Percentiles rank a stretch among this genome's conserved stretches.
phyloP scores from a whole-genome alignment of 2,797 vertebrate species.

The Enteromius unitaeniatus region DNA sequence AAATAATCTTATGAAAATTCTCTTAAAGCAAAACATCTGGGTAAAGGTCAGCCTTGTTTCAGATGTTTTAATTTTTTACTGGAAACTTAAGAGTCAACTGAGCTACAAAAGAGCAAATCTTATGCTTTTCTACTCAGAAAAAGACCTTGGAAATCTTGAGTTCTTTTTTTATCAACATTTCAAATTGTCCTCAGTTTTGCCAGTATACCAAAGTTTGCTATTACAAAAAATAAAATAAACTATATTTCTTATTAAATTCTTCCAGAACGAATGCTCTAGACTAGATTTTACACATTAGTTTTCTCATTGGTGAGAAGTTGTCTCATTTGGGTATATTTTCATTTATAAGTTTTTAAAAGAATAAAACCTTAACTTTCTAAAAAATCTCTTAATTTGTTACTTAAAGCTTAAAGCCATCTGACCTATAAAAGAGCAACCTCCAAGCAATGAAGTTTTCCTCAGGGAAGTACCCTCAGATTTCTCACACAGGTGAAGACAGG shows the following conservation, averaged over 20 bases:
- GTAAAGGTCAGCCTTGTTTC: background rate
- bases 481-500: constrained; percentile 34
- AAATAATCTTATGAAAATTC: background rate
- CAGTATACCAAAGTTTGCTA: background rate
- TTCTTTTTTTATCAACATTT: background rate
- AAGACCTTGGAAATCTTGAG: background rate
- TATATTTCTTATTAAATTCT: background rate
- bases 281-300: background rate
- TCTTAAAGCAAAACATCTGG: constrained; percentile 1
- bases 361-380: background rate
- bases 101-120: background rate
- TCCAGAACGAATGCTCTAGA: background rate
- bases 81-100: background rate
- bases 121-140: background rate
- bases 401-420: constrained; percentile 3
- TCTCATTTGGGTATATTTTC: background rate
- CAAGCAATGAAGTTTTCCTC: background rate
- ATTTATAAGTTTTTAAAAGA: background rate
- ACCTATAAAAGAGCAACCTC: constrained; percentile 1
- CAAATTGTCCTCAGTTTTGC: background rate
- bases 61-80: background rate
- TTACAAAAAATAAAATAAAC: background rate
- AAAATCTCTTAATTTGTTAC: background rate
- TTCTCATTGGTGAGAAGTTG: background rate
- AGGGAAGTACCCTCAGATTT: constrained; percentile 7